phyloP scores from a whole-genome alignment of 2,113 vertebrate genomes.

The Andinoacara biseriatus region DNA sequence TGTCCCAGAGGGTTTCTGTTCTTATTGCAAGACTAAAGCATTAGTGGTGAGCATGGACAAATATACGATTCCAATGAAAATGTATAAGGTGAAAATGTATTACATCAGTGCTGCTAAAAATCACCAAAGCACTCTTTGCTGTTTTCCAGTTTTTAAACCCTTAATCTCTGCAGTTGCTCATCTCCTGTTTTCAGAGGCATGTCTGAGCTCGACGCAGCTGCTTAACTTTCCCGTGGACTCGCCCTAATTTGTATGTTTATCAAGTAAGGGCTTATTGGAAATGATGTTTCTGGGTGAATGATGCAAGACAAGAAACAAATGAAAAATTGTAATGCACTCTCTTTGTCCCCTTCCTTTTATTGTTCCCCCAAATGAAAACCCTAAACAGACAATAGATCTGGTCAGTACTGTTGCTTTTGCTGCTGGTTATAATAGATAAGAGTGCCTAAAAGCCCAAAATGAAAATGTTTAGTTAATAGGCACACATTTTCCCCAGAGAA shows the following conservation, averaged over 20 bases:
- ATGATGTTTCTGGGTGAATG: constrained; percentile 5
- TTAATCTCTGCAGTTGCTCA: neutral
- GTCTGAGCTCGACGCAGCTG: neutral
- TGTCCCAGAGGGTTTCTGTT: neutral
- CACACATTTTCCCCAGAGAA: neutral
- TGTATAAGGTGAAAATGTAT: neutral
- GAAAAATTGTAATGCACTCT: constrained; percentile 1
- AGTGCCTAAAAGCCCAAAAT: constrained; percentile 5
- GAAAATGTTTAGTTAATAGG: neutral
- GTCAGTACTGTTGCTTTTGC: neutral
- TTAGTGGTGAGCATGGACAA: neutral
- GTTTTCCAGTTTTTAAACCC: constrained; percentile 8
- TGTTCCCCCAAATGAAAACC: constrained; percentile 11
- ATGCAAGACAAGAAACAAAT: constrained; percentile 10
- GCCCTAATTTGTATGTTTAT: neutral
- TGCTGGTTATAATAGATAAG: constrained; percentile 2
- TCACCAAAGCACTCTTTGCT: neutral
- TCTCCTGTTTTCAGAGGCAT: neutral
- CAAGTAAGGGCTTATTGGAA: neutral
- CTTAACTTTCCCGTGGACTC: neutral
- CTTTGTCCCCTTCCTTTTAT: neutral
- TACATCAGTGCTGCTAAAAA: neutral
- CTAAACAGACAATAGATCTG: constrained; percentile 3
- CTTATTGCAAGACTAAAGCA: neutral
- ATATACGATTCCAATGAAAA: neutral